phyloP scores from a whole-genome alignment of 92 coral and sea anemone species.

The Actinernus sp. region DNA sequence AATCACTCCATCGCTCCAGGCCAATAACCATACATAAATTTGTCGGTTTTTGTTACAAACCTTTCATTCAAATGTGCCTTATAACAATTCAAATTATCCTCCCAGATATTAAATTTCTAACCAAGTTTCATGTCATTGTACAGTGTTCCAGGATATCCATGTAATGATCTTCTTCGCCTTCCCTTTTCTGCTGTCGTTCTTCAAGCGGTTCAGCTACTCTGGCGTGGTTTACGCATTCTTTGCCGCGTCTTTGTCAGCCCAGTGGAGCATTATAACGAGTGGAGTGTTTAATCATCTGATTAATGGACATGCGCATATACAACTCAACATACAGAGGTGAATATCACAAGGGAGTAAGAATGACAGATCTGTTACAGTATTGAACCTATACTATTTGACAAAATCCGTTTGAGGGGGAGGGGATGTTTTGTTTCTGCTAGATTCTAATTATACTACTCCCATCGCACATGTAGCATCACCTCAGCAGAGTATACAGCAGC shows the following conservation, averaged over 20 bases:
- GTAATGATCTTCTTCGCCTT: conserved; percentile 45
- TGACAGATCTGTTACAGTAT: too few species aligned
- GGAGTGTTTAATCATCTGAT: conserved; percentile 27
- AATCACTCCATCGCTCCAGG: too few species aligned
- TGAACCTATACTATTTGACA: too few species aligned
- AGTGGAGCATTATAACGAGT: conserved; percentile 29
- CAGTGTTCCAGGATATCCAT: conserved; percentile 45
- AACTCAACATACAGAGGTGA: conserved; percentile 45
- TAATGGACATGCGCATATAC: conserved; percentile 30
- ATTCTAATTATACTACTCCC: too few species aligned
- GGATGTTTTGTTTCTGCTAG: too few species aligned
- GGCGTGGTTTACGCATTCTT: conserved; percentile 25
- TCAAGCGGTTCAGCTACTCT: conserved; percentile 34
- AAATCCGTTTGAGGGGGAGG: too few species aligned
- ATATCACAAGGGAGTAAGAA: conserved; percentile 8
- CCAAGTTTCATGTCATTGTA: too few species aligned
- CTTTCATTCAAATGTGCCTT: too few species aligned
- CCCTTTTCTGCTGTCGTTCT: conserved; percentile 33
- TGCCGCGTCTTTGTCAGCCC: conserved; percentile 38
- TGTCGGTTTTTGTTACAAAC: too few species aligned
- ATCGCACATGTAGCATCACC: conserved; percentile 20
- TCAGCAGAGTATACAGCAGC: conserved; percentile 64
- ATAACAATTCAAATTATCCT: too few species aligned
- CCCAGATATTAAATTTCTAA: too few species aligned
- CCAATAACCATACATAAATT: too few species aligned